phyloP scores from a whole-genome alignment of 2,797 vertebrate genomes.

The Corythornis leucogaster region DNA sequence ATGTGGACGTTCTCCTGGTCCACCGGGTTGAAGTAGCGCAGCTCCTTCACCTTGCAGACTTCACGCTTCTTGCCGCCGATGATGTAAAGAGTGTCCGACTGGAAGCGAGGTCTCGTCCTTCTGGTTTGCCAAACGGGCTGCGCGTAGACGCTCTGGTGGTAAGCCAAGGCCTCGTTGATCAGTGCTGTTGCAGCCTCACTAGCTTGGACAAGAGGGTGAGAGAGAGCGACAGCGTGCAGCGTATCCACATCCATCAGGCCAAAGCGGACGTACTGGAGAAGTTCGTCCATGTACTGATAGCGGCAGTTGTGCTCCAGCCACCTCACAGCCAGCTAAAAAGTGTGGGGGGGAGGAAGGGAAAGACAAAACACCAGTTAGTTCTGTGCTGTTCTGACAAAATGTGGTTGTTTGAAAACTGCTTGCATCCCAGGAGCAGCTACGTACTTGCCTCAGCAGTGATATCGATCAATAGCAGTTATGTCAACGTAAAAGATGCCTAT shows the following conservation, averaged over 20 bases:
- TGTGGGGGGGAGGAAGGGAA: conserved; percentile 17
- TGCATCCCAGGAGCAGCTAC: not conserved
- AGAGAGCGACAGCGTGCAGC: conserved; percentile 86
- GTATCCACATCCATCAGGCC: conserved; percentile 93
- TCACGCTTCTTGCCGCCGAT: conserved; percentile 92
- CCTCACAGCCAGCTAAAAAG: conserved; percentile 89
- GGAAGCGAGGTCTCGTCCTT: conserved; percentile 91
- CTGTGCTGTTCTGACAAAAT: not conserved
- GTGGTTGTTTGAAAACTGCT: not conserved
- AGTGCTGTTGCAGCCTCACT: conserved; percentile 87
- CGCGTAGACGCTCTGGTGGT: conserved; percentile 90
- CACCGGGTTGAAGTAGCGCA: conserved; percentile 92
- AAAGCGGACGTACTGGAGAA: conserved; percentile 92
- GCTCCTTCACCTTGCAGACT: conserved; percentile 90
- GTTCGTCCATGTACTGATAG: conserved; percentile 91
- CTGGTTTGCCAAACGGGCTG: conserved; percentile 93
- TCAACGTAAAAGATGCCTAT: not conserved
- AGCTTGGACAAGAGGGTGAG: conserved; percentile 88
- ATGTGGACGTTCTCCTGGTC: conserved; percentile 88
- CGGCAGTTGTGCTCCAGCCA: conserved; percentile 94
- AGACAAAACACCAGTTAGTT: not conserved
- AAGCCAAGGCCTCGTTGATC: conserved; percentile 92
- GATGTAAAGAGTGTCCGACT: conserved; percentile 93
- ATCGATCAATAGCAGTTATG: not conserved
- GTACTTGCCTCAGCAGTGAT: not conserved